phyloP scores from a whole-genome alignment of 1,140 invertebrate genomes.

The Brachionus asplanchnoidis region DNA sequence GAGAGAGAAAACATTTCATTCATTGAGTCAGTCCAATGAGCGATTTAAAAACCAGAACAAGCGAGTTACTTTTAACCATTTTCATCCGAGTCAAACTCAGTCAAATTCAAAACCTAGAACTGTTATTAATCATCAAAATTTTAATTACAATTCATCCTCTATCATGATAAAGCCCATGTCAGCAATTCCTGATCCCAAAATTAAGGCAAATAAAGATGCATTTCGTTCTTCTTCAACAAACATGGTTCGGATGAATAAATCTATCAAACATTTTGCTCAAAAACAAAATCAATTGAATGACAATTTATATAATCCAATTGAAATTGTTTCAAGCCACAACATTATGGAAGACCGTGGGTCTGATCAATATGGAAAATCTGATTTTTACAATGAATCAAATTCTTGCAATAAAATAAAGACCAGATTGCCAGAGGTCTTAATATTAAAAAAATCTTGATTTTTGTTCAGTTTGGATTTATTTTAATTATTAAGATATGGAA shows the following conservation, averaged over 20 bases:
- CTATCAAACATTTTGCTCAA: neutral
- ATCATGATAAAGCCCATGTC: constrained; percentile 8
- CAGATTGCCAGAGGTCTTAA: neutral
- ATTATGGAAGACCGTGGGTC: neutral
- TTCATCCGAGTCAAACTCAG: neutral
- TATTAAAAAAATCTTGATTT: no score
- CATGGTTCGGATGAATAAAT: neutral
- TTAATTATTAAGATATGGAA: neutral
- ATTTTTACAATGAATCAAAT: neutral
- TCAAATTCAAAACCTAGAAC: neutral
- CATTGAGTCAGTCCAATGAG: neutral
- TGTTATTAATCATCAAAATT: neutral
- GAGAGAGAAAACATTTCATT: neutral
- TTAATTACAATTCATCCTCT: neutral
- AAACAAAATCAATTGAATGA: neutral
- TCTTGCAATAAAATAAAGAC: neutral
- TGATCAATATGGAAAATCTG: neutral
- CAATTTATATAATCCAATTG: neutral
- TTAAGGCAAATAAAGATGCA: neutral
- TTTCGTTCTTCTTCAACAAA: constrained; percentile 4
- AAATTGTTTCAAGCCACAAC: neutral
- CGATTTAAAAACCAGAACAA: neutral
- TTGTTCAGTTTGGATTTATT: neutral
- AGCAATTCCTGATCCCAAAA: neutral
- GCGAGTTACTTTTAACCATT: neutral